phyloP scores from a whole-genome alignment of 2,888 invertebrate genomes.

The Eilema sororculum region DNA sequence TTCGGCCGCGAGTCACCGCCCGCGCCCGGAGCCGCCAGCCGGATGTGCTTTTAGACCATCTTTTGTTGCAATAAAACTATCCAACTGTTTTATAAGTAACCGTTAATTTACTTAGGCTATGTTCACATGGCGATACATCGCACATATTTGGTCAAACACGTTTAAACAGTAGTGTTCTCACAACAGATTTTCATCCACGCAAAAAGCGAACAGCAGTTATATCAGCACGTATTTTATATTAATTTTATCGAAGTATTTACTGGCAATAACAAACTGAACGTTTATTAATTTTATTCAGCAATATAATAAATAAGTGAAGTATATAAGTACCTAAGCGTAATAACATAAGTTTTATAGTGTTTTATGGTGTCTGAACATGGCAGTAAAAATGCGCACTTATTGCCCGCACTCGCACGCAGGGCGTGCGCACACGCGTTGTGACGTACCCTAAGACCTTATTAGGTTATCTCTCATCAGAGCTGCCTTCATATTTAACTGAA shows the following conservation, averaged over 20 bases:
- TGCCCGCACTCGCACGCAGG: not conserved
- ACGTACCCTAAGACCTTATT: not conserved
- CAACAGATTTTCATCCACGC: not conserved
- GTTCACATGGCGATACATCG: not conserved
- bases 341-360: not conserved
- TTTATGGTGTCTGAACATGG: not conserved
- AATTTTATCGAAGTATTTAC: not conserved
- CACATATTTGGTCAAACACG: not conserved
- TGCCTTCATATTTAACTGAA: not conserved
- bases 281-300: not conserved
- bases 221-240: not conserved
- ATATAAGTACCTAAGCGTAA: no score
- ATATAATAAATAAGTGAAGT: not conserved
- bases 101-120: not conserved
- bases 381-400: not conserved
- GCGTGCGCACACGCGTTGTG: not conserved
- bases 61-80: slow-evolving; percentile 1
- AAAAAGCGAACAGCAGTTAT: not conserved
- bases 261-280: not conserved
- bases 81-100: slow-evolving; percentile 1
- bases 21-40: slow-evolving; percentile 20
- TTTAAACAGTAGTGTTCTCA: not conserved
- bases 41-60: slow-evolving; percentile 8
- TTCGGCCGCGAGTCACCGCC: slow-evolving; percentile 26
- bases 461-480: slow-evolving; percentile 1